phyloP scores from a whole-genome alignment of 2,888 invertebrate species.

The Alsophila aescularia region DNA sequence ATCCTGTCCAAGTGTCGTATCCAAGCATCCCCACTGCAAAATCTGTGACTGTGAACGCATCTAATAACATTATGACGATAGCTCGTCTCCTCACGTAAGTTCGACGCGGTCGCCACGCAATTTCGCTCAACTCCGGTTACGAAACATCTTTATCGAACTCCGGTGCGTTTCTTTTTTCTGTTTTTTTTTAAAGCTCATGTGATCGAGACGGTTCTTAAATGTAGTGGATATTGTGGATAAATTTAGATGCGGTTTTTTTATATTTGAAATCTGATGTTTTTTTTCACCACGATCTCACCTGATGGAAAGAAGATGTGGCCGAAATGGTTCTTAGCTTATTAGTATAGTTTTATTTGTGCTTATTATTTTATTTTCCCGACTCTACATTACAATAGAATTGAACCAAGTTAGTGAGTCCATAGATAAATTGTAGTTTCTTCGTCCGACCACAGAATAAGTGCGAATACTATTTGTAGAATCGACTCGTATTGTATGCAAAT shows the following conservation, averaged over 20 bases:
- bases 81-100: neutral
- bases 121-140: constrained; percentile 5
- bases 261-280: too few relatives aligned
- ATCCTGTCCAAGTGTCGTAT: neutral
- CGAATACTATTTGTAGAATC: constrained; percentile 50
- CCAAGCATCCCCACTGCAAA: neutral
- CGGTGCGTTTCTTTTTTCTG: too few relatives aligned
- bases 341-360: too few relatives aligned
- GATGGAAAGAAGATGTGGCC: too few relatives aligned
- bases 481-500: constrained; percentile 72
- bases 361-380: constrained; percentile 25
- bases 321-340: too few relatives aligned
- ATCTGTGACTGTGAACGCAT: neutral
- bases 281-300: too few relatives aligned
- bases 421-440: too few relatives aligned
- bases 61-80: constrained; percentile 11
- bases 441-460: too few relatives aligned
- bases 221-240: too few relatives aligned
- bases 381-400: constrained; percentile 22
- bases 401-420: constrained; percentile 42
- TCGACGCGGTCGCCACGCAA: constrained; percentile 5
- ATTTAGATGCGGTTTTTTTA: too few relatives aligned
- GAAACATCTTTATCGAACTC: constrained; percentile 12
- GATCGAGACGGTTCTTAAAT: too few relatives aligned
- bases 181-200: too few relatives aligned